Evolutionary conservation across 53 echinoderm and acorn worm genomes (phyloP), one percentile per base, ranked within the genome.

Genomic region (Arbacia lixula): DNA sequence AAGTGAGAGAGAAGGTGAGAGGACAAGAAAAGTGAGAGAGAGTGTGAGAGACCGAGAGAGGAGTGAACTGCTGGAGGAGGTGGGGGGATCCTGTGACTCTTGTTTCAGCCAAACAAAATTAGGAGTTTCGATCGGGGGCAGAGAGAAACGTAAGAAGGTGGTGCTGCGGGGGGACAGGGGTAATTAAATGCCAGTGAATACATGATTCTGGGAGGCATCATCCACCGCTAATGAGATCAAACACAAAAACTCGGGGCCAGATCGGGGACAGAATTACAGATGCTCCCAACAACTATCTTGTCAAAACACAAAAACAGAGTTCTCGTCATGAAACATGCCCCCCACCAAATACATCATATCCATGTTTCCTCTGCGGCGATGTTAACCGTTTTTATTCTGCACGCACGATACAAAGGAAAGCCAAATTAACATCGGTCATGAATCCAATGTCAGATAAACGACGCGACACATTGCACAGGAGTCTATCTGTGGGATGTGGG

Each of bases 171-270:
- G 51, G 53, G 34, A 24, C 31, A 3, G 29, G 53, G 51, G 74
- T 74, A 74, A 74, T 74, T 74, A 74, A 74, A 74, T 74, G 74
- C 74, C 42, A 74, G 51, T 34, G 20, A 53, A 53, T 53, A 74
- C 53, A 31, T 74, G 51, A 74, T 53, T 74, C 51, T 31, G 8
- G 33, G 5, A 1, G 33, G 34, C 53, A 74, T 74, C 53, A 74
- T 31, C 33, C 33, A 74, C 51, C 1, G 33, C 52, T 25, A 74
- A 31, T 74, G 52, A 53, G 74, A 50, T 74, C 74, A 74, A 34
- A 74, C 52, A n/a, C 40, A 41, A 69, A 69, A 69, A 69, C 27
- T 69, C 43, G 17, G 16, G 26, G 69, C 28, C 43, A n/a, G n/a
- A n/a, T n/a, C n/a, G n/a, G n/a, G n/a, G n/a, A n/a, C n/a, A n/a